phyloP scores from a whole-genome alignment of 2,113 vertebrate genomes.

The Gymnocephalus cernua region DNA sequence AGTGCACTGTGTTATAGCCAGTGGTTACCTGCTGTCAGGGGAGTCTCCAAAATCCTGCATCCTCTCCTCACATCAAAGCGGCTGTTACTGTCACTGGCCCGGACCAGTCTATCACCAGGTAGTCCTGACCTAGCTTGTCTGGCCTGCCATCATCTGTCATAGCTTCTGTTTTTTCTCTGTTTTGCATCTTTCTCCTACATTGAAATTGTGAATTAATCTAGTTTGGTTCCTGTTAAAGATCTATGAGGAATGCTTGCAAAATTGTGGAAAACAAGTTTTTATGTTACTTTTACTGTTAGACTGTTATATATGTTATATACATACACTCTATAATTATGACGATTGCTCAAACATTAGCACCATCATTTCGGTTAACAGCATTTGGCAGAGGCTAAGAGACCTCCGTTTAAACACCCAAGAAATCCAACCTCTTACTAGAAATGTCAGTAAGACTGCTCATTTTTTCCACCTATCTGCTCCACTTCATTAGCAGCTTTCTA shows the following conservation, averaged over 20 bases:
- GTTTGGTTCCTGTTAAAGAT: background rate
- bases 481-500: conserved; percentile 42
- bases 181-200: conserved; percentile 1
- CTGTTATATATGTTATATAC: background rate
- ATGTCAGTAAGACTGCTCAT: conserved; percentile 35
- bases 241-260: background rate
- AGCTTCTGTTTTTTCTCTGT: conserved; percentile 8
- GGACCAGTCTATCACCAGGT: conserved; percentile 26
- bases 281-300: conserved; percentile 9
- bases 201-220: conserved; percentile 7
- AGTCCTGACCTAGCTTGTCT: conserved; percentile 26
- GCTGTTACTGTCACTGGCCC: conserved; percentile 32
- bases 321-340: conserved; percentile 45
- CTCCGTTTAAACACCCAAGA: conserved; percentile 59
- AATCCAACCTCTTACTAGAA: conserved; percentile 57
- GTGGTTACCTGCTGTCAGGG: conserved; percentile 65
- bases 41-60: conserved; percentile 56
- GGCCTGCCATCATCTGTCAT: background rate
- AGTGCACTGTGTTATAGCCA: conserved; percentile 41
- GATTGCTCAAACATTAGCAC: conserved; percentile 45
- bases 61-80: conserved; percentile 75
- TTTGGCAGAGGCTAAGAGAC: conserved; percentile 63
- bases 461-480: conserved; percentile 58
- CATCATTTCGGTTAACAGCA: conserved; percentile 55
- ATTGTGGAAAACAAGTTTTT: background rate